Conservation (phyloP, 2,888 invertebrate species). For the Ernsta delagoae region DNA sequence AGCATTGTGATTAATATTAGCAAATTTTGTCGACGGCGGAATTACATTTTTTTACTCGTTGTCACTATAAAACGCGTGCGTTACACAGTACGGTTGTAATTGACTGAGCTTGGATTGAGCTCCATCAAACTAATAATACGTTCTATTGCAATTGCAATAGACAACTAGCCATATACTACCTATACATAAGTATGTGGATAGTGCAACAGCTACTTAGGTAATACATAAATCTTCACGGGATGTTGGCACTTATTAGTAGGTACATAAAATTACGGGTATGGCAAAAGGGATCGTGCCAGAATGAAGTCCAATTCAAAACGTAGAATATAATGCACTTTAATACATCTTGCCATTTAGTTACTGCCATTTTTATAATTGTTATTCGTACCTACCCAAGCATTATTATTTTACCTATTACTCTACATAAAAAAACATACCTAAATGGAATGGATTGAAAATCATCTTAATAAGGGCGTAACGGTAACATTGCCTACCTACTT, state of each 20-base stretch:
- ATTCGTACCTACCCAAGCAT: too few relatives aligned
- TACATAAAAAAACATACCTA: too few relatives aligned
- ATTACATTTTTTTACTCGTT: background rate
- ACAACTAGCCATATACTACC: too few relatives aligned
- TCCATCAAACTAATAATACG: background rate
- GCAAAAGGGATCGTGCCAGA: constrained; percentile 1
- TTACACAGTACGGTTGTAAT: background rate
- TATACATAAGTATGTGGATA: background rate
- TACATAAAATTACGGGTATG: background rate
- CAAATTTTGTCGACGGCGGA: too few relatives aligned
- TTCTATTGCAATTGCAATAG: background rate
- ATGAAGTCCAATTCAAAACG: too few relatives aligned
- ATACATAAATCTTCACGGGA: constrained; percentile 16
- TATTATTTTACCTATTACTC: too few relatives aligned
- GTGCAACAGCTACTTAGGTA: background rate
- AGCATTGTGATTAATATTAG: constrained; percentile 2
- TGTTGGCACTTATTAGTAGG: constrained; percentile 9
- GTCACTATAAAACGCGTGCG: constrained; percentile 7
- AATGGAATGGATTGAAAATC: too few relatives aligned
- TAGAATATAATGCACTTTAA: too few relatives aligned
- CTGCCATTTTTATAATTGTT: too few relatives aligned
- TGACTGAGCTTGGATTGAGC: constrained; percentile 9
- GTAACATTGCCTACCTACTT: too few relatives aligned
- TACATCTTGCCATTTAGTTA: too few relatives aligned
- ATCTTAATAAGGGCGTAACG: too few relatives aligned